Evolutionary conservation across 2,888 invertebrate species (phyloP).

Genomic region (Oithona nana): DNA sequence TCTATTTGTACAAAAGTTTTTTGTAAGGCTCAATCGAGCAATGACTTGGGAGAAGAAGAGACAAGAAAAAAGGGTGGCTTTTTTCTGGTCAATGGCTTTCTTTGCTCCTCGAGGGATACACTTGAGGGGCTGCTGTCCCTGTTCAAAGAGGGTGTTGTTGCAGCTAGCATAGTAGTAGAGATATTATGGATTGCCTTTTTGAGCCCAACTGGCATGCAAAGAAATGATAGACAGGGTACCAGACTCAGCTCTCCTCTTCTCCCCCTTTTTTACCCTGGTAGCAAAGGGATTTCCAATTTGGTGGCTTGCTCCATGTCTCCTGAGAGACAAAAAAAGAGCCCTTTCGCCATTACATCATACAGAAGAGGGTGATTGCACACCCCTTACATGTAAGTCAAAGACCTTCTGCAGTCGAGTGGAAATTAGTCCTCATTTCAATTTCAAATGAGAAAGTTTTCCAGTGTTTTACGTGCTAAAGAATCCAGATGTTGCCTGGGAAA

Average conservation of each 20-base stretch:
- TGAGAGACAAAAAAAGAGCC: neutral
- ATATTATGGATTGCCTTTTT: neutral
- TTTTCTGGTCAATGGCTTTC: neutral
- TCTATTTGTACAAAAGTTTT: neutral
- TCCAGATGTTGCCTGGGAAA: too few species aligned
- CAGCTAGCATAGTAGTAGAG: neutral
- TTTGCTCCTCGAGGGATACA: neutral
- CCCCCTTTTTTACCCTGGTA: neutral
- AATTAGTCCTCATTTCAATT: too few species aligned
- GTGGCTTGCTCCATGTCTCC: neutral
- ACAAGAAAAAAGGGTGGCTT: neutral
- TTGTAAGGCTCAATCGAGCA: neutral
- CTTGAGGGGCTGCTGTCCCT: neutral
- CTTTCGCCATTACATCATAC: neutral
- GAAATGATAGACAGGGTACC: neutral
- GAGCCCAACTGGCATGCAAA: neutral
- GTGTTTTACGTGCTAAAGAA: too few species aligned
- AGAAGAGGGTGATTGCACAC: neutral
- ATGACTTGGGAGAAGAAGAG: neutral
- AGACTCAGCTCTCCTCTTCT: too few species aligned
- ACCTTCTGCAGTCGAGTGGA: too few species aligned
- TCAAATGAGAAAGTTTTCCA: too few species aligned
- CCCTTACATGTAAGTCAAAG: too few species aligned
- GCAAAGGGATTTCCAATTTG: neutral
- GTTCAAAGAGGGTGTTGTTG: too few species aligned